Evolutionary conservation across 2,797 vertebrate species (phyloP), one percentile per base, ranked within the genome.

Genomic region (Tachyglossus aculeatus): DNA sequence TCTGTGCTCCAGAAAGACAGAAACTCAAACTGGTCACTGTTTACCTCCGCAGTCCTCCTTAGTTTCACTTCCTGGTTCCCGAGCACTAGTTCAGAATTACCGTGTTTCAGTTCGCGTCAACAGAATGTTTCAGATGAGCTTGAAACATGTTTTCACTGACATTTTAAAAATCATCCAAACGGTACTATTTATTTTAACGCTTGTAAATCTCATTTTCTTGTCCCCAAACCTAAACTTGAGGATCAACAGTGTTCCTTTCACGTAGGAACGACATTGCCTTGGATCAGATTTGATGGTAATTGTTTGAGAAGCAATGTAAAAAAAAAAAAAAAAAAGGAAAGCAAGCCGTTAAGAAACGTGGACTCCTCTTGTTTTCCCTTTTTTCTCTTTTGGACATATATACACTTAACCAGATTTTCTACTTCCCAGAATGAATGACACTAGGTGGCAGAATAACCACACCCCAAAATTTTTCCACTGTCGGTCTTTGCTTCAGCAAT

Each of bases 401-500:
- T 52, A 48, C 1, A 2, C 43, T 74, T 52, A 5, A 3, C 43
- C 25, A 61, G 63, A 9, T 58, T 15, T 37, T 15, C 15, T 40
- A 79, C 67, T 52, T 83, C 51, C 81, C 59, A 62, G 73, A 70
- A n/a, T 24, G 22, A 45, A 2, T 64, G 71, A 88, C 92, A 88
- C 90, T 88, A 93, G 92, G 87, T 92, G 92, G 92, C 92, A 89
- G 91, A 88, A 73, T 88, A 87, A 76, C 82, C 86, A 90, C 90
- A 85, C 77, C 54, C 45, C 61, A 83, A 78, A 58, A n/a, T 31
- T 6, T 2, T 4, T 12, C 3, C n/a, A 33, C 54, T 62, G 68
- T 66, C 53, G 71, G 57, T 66, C 64, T 62, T 31, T 55, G 0
- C n/a, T 21, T 36, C 9, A 3, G 21, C n/a, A n/a, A 1, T n/a